phyloP scores from a whole-genome alignment of 2,888 invertebrate genomes.

The Melieria crassipennis region DNA sequence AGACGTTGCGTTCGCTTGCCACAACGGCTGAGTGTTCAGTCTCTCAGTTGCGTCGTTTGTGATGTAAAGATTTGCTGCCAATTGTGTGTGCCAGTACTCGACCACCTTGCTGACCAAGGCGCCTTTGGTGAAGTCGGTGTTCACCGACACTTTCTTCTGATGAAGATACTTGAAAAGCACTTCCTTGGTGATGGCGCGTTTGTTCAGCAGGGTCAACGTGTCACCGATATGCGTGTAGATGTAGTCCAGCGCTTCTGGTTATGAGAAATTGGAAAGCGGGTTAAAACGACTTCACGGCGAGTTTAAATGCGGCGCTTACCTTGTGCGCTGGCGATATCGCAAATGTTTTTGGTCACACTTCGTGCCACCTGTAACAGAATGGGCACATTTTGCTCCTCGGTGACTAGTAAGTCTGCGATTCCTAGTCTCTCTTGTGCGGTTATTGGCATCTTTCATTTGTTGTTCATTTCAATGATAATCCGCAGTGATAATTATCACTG shows the following conservation, averaged over 20 bases:
- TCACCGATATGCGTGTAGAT: constrained; percentile 68
- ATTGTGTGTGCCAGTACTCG: constrained; percentile 63
- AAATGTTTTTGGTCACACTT: constrained; percentile 56
- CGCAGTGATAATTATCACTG: too few species aligned
- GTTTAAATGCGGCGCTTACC: constrained; percentile 45
- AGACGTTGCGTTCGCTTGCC: background rate
- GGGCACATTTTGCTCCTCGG: constrained; percentile 48
- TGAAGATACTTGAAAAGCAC: constrained; percentile 69
- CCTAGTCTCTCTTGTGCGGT: constrained; percentile 48
- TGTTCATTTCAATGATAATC: too few species aligned
- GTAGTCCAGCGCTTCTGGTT: constrained; percentile 68
- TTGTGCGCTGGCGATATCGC: constrained; percentile 46
- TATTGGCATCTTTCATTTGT: constrained; percentile 50
- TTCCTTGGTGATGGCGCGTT: constrained; percentile 69
- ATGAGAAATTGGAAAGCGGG: constrained; percentile 41
- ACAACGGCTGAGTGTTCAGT: background rate
- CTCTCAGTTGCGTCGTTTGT: background rate
- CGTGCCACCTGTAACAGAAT: constrained; percentile 52
- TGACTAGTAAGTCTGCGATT: constrained; percentile 51
- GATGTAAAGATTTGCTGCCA: background rate
- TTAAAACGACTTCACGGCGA: background rate
- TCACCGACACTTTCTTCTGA: constrained; percentile 65
- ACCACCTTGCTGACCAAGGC: constrained; percentile 67
- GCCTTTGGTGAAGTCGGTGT: constrained; percentile 67
- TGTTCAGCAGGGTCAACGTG: constrained; percentile 66